These are phyloP conservation scores for Magallana nippona DNA, from an alignment of 2,888 invertebrate species.

Conservation along the genomic window DNA sequence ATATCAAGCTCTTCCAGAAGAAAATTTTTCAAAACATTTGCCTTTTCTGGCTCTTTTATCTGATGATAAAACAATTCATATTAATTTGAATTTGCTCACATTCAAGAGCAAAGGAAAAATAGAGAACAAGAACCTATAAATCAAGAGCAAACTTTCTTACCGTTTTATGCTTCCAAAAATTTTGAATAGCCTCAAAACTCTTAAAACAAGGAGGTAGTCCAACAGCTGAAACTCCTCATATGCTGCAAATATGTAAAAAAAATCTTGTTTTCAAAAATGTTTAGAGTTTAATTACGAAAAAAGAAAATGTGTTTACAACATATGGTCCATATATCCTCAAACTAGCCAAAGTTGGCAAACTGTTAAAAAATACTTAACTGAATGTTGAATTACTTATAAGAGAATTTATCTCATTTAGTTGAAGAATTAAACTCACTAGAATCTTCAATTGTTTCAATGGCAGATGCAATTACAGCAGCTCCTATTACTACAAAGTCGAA, in stretches of 20 bases:
- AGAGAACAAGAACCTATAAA: neutral
- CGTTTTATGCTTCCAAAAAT: slow-evolving; percentile 80
- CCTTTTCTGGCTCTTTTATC: too few species aligned
- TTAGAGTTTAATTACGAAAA: too few species aligned
- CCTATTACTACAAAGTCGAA: slow-evolving; percentile 81
- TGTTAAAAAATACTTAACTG: too few species aligned
- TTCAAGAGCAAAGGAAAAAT: neutral
- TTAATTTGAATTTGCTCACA: neutral
- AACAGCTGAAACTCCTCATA: slow-evolving; percentile 75
- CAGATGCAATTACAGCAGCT: slow-evolving; percentile 73
- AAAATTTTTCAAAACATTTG: too few species aligned
- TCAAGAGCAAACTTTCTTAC: slow-evolving; percentile 55
- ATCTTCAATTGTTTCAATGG: slow-evolving; percentile 62
- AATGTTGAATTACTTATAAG: too few species aligned
- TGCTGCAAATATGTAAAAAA: slow-evolving; percentile 58
- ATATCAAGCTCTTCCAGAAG: too few species aligned
- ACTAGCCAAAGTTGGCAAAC: too few species aligned
- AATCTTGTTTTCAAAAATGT: too few species aligned
- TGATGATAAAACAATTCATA: too few species aligned
- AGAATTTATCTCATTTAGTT: neutral
- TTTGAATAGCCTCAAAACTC: slow-evolving; percentile 80
- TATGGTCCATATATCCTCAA: too few species aligned
- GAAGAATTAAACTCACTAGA: slow-evolving; percentile 57
- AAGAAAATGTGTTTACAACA: too few species aligned
- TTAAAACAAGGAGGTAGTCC: slow-evolving; percentile 80